These are phyloP conservation scores for Gonocerus acuteangulatus DNA, from an alignment of 2,888 invertebrate genomes.

Conservation along the genomic window DNA sequence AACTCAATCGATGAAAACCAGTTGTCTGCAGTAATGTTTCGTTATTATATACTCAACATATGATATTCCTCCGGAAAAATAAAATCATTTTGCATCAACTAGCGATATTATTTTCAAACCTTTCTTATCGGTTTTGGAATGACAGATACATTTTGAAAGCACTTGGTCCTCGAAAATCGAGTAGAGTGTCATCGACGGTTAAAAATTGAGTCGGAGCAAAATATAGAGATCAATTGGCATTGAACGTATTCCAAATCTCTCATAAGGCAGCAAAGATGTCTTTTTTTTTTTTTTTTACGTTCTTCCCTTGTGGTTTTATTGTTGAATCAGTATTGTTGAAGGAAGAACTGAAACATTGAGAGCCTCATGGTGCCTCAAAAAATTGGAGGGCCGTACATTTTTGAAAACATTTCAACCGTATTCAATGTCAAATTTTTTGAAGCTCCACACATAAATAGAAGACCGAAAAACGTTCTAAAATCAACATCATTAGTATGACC, in stretches of 20 bases:
- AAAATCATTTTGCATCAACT: conserved; percentile 21
- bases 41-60: background rate
- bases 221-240: conserved; percentile 3
- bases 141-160: conserved; percentile 28
- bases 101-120: conserved; percentile 28
- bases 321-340: too few species aligned
- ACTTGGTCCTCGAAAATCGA: conserved; percentile 29
- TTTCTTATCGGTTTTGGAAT: conserved; percentile 31
- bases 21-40: conserved; percentile 24
- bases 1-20: conserved; percentile 24
- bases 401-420: too few species aligned
- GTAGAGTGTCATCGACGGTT: conserved; percentile 27
- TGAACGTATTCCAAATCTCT: conserved; percentile 1
- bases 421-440: too few species aligned
- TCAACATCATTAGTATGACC: too few species aligned
- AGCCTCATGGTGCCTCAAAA: too few species aligned
- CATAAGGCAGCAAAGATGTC: conserved; percentile 22
- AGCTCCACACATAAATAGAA: too few species aligned
- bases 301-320: too few species aligned
- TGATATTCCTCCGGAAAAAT: conserved; percentile 18
- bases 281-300: too few species aligned
- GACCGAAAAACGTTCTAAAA: too few species aligned
- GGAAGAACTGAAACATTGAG: too few species aligned
- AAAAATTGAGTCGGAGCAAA: conserved; percentile 21
- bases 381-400: too few species aligned